phyloP scores from a whole-genome alignment of 2,113 vertebrate genomes.

The Machaerirhynchus nigripectus region DNA sequence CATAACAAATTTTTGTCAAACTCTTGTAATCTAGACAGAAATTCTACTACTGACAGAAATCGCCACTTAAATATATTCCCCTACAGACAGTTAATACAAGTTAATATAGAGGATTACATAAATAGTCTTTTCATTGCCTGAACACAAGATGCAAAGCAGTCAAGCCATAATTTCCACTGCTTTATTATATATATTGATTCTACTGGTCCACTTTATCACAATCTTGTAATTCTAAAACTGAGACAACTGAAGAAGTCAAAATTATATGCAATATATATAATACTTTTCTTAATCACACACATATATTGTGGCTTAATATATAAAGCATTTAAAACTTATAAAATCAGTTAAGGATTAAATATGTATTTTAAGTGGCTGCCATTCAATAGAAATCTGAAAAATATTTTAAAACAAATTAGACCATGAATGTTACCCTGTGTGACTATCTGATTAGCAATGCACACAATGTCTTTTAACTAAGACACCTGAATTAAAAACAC shows the following conservation, averaged over 20 bases:
- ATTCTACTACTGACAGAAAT: background rate
- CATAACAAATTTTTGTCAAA: background rate
- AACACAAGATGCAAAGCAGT: background rate
- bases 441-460: background rate
- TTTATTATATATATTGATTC: background rate
- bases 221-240: background rate
- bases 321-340: background rate
- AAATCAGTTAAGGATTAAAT: background rate
- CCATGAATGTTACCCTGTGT: background rate
- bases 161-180: background rate
- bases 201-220: background rate
- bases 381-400: background rate
- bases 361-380: background rate
- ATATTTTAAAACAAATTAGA: background rate
- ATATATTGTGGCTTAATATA: background rate
- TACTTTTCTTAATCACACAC: background rate
- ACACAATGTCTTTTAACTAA: background rate
- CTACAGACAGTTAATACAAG: background rate
- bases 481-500: background rate
- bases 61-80: background rate
- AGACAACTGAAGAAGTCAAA: background rate
- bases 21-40: background rate
- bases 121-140: background rate
- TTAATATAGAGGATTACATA: background rate
- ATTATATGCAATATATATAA: background rate